Evolutionary conservation across 2,113 vertebrate species (phyloP).

Genomic region (Rutilus rutilus): DNA sequence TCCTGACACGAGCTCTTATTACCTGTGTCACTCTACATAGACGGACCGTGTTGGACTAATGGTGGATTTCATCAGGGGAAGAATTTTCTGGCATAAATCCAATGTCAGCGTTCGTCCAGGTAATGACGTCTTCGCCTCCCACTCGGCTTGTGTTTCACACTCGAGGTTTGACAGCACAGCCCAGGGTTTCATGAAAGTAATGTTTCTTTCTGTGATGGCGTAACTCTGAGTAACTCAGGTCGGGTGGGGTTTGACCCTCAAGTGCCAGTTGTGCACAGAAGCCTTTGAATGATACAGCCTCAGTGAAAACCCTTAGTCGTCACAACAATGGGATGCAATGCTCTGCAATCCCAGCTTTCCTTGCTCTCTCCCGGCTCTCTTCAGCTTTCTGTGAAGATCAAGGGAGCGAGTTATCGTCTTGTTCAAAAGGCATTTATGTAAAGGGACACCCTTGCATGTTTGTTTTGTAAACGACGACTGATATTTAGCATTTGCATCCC

Average conservation of each 20-base stretch:
- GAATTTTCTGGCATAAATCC: constrained; percentile 41
- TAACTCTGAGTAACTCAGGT: constrained; percentile 36
- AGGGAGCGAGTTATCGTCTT: constrained; percentile 4
- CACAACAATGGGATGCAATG: not conserved
- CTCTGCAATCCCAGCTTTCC: constrained; percentile 7
- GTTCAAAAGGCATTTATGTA: constrained; percentile 19
- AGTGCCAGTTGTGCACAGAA: constrained; percentile 18
- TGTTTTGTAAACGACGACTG: not conserved
- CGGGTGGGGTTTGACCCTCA: constrained; percentile 19
- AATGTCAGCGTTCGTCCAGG: constrained; percentile 41
- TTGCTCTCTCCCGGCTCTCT: not conserved
- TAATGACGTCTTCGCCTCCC: constrained; percentile 44
- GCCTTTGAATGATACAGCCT: constrained; percentile 32
- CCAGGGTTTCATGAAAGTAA: constrained; percentile 50
- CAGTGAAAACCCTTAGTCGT: constrained; percentile 20
- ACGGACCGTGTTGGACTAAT: constrained; percentile 7
- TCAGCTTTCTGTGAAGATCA: constrained; percentile 39
- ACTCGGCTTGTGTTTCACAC: constrained; percentile 21
- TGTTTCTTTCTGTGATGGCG: constrained; percentile 36
- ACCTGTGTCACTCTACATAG: constrained; percentile 28
- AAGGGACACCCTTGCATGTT: not conserved
- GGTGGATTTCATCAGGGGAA: constrained; percentile 34
- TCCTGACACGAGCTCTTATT: constrained; percentile 33
- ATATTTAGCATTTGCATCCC: no score
- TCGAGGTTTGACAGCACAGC: not conserved